A percentile compares a stretch with the other conserved stretches of the same genome.
Conservation (phyloP, 2,113 vertebrate genomes). For the Megaleporinus macrocephalus region DNA sequence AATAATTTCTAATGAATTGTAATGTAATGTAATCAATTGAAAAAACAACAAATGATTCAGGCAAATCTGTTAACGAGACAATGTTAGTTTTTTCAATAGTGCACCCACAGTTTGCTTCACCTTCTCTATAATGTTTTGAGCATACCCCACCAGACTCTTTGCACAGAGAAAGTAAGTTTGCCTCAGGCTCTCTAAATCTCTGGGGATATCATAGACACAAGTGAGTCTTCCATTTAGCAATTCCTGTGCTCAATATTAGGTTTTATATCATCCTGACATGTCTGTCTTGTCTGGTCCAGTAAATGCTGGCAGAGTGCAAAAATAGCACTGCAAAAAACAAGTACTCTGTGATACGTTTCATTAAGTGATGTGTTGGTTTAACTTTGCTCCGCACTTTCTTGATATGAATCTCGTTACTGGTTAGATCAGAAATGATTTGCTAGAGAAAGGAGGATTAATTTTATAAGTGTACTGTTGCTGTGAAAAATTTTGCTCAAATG, state of each 20-base stretch:
- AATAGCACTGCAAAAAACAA: neutral
- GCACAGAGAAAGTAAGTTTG: neutral
- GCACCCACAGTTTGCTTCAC: too few relatives aligned
- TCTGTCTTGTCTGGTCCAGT: neutral
- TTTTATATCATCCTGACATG: conserved; percentile 2
- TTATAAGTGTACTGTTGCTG: neutral
- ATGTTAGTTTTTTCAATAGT: neutral
- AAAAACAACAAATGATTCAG: too few relatives aligned
- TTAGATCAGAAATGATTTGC: neutral
- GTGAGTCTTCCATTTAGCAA: neutral
- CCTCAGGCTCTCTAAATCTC: neutral
- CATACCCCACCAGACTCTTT: neutral
- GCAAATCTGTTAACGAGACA: neutral
- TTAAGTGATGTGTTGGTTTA: neutral
- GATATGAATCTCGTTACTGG: neutral
- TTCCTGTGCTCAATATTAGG: neutral
- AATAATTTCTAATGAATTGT: too few relatives aligned
- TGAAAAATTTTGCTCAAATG: too few relatives aligned
- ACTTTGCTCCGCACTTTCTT: neutral
- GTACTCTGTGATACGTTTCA: too few relatives aligned
- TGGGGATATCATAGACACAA: neutral
- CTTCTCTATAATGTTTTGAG: neutral
- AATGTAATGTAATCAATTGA: too few relatives aligned
- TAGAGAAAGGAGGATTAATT: neutral
- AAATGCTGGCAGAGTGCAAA: neutral